Evolutionary conservation across 2,888 invertebrate species (phyloP), one percentile per base, ranked within the genome.

Genomic region (Drosophila mimica): DNA sequence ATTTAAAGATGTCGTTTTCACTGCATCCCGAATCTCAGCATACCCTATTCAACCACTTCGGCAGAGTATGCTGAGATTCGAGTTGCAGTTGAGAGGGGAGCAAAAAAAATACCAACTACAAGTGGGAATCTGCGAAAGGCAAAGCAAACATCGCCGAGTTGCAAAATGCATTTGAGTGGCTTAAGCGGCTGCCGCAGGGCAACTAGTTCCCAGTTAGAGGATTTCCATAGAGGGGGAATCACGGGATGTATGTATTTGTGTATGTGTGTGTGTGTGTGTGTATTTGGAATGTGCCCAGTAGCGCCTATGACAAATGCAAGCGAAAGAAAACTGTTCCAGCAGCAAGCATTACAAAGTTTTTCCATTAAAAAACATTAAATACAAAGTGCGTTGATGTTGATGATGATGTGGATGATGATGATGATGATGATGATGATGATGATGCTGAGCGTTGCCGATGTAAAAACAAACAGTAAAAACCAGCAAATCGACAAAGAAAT

Each of bases 331-430:
- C 76, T 72, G 74, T 65, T 76, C 56, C 65, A 67, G 52, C 74
- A 57, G 75, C 66, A 71, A 68, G 82, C 70, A 71, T 80, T 77
- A 82, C 82, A 82, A 81, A 82, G 82, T 82, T 82, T 82, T 82
- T 82, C 82, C 81, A 82, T 82, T 82, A 82, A 78, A 81, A 82
- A 78, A 82, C 80, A 82, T 82, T 82, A 82, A 82, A 79, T 82
- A 82, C 79, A 82, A 82, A 82, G 79, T 82, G 82, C 79, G 82
- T 80, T 77, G 67, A 72, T 74, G 76, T 57, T 72, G 70, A 54
- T 53, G 43, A 67, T 59, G 60, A 54, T 70, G 52, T 53, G 38
- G 51, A 54, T 64, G 54, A 62, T 72, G 62, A n/a, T 61, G 62
- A 4, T 64, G 63, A 58, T 62, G 48, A 48, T 51, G 61, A 33